Percentiles rank a stretch among this genome's conserved stretches.
Evolutionary conservation across 2,113 vertebrate genomes (phyloP).

Genomic region (Rhynchomys soricoides): DNA sequence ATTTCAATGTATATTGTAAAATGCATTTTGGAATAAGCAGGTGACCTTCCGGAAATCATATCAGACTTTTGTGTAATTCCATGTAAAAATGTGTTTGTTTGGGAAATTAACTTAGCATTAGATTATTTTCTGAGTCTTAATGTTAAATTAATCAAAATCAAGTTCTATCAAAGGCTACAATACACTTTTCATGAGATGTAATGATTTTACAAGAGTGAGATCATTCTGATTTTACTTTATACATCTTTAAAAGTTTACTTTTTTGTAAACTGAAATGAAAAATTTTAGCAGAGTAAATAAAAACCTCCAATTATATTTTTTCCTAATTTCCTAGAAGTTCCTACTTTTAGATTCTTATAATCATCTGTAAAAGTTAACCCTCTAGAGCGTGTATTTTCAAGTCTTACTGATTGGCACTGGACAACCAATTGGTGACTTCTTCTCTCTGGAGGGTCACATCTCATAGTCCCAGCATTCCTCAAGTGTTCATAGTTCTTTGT

Average conservation of each 20-base stretch:
- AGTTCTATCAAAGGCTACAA: background rate
- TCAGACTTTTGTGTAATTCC: background rate
- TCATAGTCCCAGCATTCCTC: background rate
- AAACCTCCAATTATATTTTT: background rate
- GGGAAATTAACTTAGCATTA: constrained; percentile 31
- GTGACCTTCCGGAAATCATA: background rate
- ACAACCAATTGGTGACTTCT: background rate
- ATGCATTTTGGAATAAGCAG: background rate
- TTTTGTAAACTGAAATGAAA: background rate
- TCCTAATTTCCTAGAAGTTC: background rate
- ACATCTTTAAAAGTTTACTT: background rate
- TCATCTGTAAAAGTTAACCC: background rate
- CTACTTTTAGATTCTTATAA: background rate
- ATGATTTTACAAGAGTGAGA: background rate
- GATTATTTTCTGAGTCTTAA: constrained; percentile 46
- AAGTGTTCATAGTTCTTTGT: background rate
- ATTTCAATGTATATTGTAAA: background rate
- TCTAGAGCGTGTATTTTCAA: background rate
- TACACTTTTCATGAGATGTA: background rate
- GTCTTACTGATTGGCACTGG: background rate
- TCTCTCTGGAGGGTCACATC: fast-evolving
- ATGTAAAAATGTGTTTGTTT: background rate
- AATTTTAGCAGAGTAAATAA: background rate
- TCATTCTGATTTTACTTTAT: background rate
- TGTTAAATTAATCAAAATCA: constrained; percentile 35